Percentiles rank a stretch among this genome's conserved stretches.
Conservation (phyloP, 2,888 invertebrate species). For the Lacanobia oleracea region DNA sequence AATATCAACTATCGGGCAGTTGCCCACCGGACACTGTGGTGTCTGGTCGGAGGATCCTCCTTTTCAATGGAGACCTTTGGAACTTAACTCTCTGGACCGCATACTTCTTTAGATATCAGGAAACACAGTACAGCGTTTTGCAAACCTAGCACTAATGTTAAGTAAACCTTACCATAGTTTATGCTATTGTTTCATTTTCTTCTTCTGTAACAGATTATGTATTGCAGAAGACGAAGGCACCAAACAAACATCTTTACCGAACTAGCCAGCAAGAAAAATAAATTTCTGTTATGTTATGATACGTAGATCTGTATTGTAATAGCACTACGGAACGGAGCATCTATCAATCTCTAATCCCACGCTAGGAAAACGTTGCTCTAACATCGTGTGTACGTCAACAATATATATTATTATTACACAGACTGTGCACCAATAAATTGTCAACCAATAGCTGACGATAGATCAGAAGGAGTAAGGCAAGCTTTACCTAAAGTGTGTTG, state of each 20-base stretch:
- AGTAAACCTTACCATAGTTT: background rate
- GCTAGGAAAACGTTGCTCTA: too few species aligned
- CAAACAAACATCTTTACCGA: background rate
- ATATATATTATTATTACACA: conserved; percentile 20
- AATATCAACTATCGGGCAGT: too few species aligned
- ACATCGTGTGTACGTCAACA: background rate
- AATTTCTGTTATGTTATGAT: background rate
- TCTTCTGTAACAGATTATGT: background rate
- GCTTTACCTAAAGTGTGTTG: conserved; percentile 26
- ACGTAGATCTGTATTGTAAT: background rate
- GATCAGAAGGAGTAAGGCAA: conserved; percentile 11
- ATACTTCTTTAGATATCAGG: too few species aligned
- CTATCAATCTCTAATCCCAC: background rate
- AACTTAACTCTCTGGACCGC: too few species aligned
- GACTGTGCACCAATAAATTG: conserved; percentile 5
- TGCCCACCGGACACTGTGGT: too few species aligned
- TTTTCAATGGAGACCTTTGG: too few species aligned
- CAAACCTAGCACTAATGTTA: background rate
- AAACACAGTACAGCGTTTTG: background rate
- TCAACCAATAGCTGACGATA: background rate
- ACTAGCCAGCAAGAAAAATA: background rate
- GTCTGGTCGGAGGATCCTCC: too few species aligned
- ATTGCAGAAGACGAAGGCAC: background rate
- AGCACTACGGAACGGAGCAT: background rate
- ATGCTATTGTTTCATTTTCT: background rate